A percentile compares a stretch with the other conserved stretches of the same genome.
Conservation (phyloP, 1,140 invertebrate species). For the Anastrepha obliqua region DNA sequence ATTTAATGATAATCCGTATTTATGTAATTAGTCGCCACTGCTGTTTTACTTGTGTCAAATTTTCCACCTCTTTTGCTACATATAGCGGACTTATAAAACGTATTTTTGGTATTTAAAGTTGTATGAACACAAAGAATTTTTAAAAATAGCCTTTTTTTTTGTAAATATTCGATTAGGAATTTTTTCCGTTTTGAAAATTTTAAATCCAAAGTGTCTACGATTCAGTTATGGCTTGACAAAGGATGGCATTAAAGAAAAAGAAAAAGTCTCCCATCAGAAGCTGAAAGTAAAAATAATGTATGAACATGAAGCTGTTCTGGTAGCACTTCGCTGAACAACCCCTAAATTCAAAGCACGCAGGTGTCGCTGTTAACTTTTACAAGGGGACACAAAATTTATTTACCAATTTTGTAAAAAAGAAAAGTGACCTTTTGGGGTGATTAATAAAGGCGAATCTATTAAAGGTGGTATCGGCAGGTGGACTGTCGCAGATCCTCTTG, state of each 20-base stretch:
- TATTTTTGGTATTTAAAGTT: conserved; percentile 1
- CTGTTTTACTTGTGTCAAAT: not conserved
- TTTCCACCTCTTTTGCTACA: not conserved
- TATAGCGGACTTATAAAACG: not conserved
- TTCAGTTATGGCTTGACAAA: not conserved
- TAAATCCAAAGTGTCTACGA: conserved; percentile 16
- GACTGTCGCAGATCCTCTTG: no score
- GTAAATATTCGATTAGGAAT: not conserved
- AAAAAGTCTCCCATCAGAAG: no score
- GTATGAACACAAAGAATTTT: conserved; percentile 17
- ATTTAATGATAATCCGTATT: not conserved
- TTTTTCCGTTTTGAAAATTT: conserved; percentile 23
- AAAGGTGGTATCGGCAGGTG: no score
- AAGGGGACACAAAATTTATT: no score
- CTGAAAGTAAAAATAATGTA: no score
- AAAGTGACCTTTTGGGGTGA: no score
- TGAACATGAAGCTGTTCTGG: no score
- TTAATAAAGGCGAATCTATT: no score
- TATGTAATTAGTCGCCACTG: not conserved
- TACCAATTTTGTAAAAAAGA: no score
- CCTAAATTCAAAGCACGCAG: no score
- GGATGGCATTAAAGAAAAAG: not conserved
- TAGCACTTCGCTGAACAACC: no score
- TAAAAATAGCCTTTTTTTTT: conserved; percentile 1
- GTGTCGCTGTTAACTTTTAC: no score